Evolutionary conservation across 2,888 invertebrate species (phyloP).

Genomic region (Carpatolechia fugitivella): DNA sequence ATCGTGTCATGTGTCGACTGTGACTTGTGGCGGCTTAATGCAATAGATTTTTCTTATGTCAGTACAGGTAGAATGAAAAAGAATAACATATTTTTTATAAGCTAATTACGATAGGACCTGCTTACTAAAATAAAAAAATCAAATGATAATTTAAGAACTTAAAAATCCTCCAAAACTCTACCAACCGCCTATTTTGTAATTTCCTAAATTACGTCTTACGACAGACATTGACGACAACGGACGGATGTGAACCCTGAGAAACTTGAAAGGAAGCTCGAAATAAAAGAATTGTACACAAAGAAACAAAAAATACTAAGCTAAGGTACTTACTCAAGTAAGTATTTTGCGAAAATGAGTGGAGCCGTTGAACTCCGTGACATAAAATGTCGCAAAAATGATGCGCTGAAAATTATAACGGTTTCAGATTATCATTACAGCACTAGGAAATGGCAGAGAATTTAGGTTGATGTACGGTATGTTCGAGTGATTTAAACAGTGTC

Average conservation of each 20-base stretch:
- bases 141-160: too few species aligned
- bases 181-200: background rate
- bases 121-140: too few species aligned
- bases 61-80: too few species aligned
- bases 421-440: background rate
- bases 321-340: background rate
- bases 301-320: slow-evolving; percentile 16
- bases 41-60: too few species aligned
- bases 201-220: slow-evolving; percentile 14
- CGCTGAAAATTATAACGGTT: slow-evolving; percentile 17
- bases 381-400: slow-evolving; percentile 8
- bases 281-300: slow-evolving; percentile 36
- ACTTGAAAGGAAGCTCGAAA: slow-evolving; percentile 37
- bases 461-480: background rate
- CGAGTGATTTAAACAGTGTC: background rate
- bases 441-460: background rate
- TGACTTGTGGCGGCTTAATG: too few species aligned
- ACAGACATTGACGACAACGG: background rate
- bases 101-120: too few species aligned
- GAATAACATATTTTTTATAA: too few species aligned
- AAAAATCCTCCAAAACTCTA: too few species aligned
- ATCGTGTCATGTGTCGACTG: slow-evolving; percentile 1
- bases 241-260: slow-evolving; percentile 28
- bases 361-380: slow-evolving; percentile 31
- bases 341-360: slow-evolving; percentile 23